Evolutionary conservation across 2,797 vertebrate species (phyloP).

Genomic region (Tokudaia muenninki): DNA sequence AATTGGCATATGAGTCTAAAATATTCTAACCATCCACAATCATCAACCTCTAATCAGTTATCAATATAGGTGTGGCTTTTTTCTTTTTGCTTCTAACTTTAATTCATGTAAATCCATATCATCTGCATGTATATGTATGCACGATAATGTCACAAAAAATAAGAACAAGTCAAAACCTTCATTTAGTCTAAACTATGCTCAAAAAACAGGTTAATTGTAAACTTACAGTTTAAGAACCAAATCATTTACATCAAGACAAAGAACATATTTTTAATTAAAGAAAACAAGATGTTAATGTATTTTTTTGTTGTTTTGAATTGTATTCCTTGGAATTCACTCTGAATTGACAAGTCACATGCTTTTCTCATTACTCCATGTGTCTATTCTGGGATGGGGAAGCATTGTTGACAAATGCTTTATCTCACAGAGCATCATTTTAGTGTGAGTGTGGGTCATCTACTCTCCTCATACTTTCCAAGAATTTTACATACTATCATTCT

Average conservation of each 20-base stretch:
- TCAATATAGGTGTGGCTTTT: neutral
- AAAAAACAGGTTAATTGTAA: neutral
- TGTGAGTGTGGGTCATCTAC: neutral
- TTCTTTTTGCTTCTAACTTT: neutral
- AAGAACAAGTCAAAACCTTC: neutral
- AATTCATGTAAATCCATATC: neutral
- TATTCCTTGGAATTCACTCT: neutral
- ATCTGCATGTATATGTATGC: neutral
- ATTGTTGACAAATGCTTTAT: neutral
- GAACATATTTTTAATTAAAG: slow-evolving; percentile 49
- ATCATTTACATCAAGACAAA: neutral
- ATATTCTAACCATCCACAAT: neutral
- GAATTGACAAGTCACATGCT: neutral
- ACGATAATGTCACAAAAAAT: neutral
- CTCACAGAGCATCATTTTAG: neutral
- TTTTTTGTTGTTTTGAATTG: neutral
- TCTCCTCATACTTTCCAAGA: neutral
- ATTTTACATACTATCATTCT: neutral
- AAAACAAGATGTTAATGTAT: neutral
- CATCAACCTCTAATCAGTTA: neutral
- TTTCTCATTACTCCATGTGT: neutral
- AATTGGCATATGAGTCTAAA: too few relatives aligned
- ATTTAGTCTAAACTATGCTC: neutral
- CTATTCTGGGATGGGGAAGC: neutral
- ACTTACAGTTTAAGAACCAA: neutral